Conservation (phyloP, 2,113 vertebrate species). For the Brachyhypopomus occidentalis region DNA sequence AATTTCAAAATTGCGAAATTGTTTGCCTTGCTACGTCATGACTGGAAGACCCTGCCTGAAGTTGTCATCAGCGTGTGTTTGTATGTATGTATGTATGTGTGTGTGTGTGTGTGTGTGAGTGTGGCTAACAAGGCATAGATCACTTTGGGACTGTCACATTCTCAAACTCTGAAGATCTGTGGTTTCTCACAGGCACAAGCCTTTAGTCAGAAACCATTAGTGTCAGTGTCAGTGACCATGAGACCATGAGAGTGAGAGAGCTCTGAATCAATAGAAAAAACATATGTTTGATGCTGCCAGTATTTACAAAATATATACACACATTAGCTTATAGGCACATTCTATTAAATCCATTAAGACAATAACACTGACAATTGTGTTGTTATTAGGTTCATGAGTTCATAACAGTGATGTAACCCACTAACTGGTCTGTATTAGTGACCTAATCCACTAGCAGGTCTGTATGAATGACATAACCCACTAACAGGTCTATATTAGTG, state of each 20-base stretch:
- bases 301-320: not conserved
- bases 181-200: not conserved
- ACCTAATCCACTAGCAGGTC: no score
- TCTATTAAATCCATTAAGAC: not conserved
- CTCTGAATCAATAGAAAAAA: slow-evolving; percentile 2
- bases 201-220: slow-evolving; percentile 25
- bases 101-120: not conserved
- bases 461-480: no score
- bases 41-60: not conserved
- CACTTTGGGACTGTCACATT: not conserved
- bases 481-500: no score
- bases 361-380: no score
- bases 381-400: no score
- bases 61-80: not conserved
- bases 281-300: not conserved
- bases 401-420: no score
- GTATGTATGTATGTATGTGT: not conserved
- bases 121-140: not conserved
- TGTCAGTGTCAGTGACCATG: no score
- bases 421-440: no score
- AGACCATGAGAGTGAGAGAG: not conserved
- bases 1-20: no score
- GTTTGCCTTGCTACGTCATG: not conserved
- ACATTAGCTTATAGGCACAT: not conserved
- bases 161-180: not conserved